Evolutionary conservation across 2,797 vertebrate species (phyloP), one percentile per base, ranked within the genome.

Genomic region (Pterois miles): DNA sequence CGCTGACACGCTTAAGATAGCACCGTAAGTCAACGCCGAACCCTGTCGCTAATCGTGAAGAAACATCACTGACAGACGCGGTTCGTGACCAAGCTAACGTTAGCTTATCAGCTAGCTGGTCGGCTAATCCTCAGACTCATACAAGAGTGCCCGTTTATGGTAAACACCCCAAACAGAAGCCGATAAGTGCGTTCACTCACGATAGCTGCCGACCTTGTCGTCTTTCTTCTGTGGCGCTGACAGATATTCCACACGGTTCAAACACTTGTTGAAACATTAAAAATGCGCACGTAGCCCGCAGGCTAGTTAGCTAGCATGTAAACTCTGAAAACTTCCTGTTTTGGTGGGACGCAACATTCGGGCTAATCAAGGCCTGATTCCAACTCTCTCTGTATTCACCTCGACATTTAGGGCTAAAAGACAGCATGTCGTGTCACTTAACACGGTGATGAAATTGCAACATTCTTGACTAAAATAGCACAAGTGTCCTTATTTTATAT

Each of bases 251-350:
- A 27, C 25, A 36, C 27, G 0, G 3, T 14, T n/a, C 18, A 31
- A 70, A 72, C 3, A 33, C 58, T 8, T 13, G 10, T 18, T n/a
- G 40, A 81, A 74, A 27, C 33, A 53, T 40, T 2, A 0, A 11
- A 6, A 33, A 20, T 18, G 16, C 18, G 18, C 14, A 5, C 20
- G 57, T 8, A 71, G 2, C 27, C 10, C 31, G 13, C 36, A 52
- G 14, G 62, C 54, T 72, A 72, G 53, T n/a, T 18, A 38, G 64
- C 33, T 78, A 86, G 65, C 66, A 8, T 57, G 22, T 29, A 48
- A 80, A 23, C 50, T 76, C 18, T 8, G 2, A 68, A 78, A 63
- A 90, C 90, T 91, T 92, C 91, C 90, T 91, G 91, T 88, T 92
- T 86, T 69, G 82, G 34, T 83, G 12, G 25, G 31, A 81, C 63